phyloP scores from a whole-genome alignment of 2,113 vertebrate species.

The Ochotona princeps region DNA sequence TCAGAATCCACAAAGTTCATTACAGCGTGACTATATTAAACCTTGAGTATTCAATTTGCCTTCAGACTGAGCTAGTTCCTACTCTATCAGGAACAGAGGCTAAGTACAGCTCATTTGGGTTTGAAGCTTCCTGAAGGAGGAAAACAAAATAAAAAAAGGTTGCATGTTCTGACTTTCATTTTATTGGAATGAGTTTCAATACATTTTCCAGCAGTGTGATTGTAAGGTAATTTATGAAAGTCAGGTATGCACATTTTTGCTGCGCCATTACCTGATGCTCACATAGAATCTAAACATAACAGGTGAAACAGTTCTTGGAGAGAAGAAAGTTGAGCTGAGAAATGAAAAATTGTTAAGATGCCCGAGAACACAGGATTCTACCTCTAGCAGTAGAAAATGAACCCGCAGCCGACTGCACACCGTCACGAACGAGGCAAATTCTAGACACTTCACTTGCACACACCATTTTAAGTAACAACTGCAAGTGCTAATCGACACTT shows the following conservation, averaged over 20 bases:
- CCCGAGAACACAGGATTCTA: neutral
- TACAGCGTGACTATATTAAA: too few species aligned
- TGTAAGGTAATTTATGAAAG: neutral
- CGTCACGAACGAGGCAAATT: neutral
- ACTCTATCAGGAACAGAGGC: neutral
- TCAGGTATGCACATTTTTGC: constrained; percentile 2
- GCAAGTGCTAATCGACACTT: neutral
- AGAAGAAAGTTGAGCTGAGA: constrained; percentile 16
- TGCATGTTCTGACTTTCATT: constrained; percentile 10
- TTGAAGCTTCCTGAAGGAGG: neutral
- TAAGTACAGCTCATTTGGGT: neutral
- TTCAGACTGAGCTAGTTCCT: neutral
- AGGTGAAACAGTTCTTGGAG: constrained; percentile 4
- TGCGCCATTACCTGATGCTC: constrained; percentile 45
- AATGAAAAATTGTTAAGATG: neutral
- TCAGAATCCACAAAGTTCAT: neutral
- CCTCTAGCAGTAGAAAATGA: neutral
- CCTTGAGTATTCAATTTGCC: constrained; percentile 7
- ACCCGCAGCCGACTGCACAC: neutral
- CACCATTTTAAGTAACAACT: neutral
- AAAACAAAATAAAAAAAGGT: constrained; percentile 16
- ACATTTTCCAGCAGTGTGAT: neutral
- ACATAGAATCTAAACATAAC: constrained; percentile 58
- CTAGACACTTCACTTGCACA: neutral
- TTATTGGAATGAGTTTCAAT: constrained; percentile 25